Base-by-base conservation (phyloP, 2,113 vertebrate species). In the Thymallus thymallus region DNA sequence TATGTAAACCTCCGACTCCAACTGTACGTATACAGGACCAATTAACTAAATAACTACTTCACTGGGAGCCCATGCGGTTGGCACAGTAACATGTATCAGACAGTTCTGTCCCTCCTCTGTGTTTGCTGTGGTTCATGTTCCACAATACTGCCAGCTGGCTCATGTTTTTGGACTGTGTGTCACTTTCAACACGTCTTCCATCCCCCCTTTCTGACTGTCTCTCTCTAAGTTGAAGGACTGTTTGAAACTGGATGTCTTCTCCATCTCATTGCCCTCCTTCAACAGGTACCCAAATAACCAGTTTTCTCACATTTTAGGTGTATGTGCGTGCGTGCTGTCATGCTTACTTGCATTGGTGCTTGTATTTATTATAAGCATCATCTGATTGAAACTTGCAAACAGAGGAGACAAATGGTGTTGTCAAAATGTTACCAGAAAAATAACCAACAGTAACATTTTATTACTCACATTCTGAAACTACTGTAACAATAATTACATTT, bases 261-360 rank as follows among this genome's bases (percentile, higher is more conserved):
- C 14, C 3, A 16, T 14, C 51, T 55, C 14, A 20, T 6, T 20
- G 5, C 51, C 51, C 35, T 41, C 5, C 51, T 18, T 55, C 51
- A 55, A 20, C 51, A 20, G 14, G 18, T 55, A 6, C 16, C 51
- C 16, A 55, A 18, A 55, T 18, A 55, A 20, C 16, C 5, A 55
- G 16, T 5, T 20, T 20, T 18, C 51, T 20, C 51, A 55, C 51
- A 55, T 18, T 55, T 55, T 55, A 55, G 51, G 51, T 55, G 51
- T 55, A 20, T 55, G 64, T 80, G 66, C 5, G 81, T 87, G n/a
- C 24, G 24, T 63, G 61, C 12, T 12, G 35, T 41, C 13, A 24
- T 63, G 24, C 13, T n/a, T 63, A 24, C 24, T n/a, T 29, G 24
- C 7, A 5, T 32, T 26, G 35, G 26, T 65, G 63, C 29, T 12